Conservation (phyloP, 1,140 invertebrate species). For the Forficula auricularia region DNA sequence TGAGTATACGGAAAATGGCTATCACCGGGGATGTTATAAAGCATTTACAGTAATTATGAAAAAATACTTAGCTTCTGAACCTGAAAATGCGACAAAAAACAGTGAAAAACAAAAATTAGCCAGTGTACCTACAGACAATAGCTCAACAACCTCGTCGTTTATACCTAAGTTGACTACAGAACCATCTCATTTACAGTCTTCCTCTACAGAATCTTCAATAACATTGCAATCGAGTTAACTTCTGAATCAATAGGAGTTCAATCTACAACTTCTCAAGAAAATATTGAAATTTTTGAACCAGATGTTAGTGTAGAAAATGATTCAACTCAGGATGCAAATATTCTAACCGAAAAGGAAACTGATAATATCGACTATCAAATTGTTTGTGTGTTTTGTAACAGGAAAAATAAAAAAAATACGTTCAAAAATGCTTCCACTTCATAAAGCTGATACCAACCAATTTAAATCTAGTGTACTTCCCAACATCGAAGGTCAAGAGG, state of each 20-base stretch:
- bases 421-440: conserved; percentile 4
- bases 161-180: conserved; percentile 5
- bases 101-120: conserved; percentile 9
- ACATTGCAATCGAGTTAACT: background rate
- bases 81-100: conserved; percentile 4
- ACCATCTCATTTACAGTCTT: conserved; percentile 9
- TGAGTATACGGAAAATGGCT: too few species aligned
- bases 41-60: background rate
- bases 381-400: conserved; percentile 1
- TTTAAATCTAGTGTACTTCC: conserved; percentile 1
- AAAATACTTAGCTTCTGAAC: conserved; percentile 1
- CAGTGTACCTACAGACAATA: conserved; percentile 6
- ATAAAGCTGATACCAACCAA: background rate
- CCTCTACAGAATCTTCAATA: background rate
- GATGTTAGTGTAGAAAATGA: conserved; percentile 7
- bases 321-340: conserved; percentile 1
- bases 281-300: conserved; percentile 5
- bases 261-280: conserved; percentile 9
- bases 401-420: conserved; percentile 1
- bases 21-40: too few species aligned
- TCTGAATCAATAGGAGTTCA: conserved; percentile 10
- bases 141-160: conserved; percentile 4
- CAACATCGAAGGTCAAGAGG: conserved; percentile 2
- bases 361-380: background rate
- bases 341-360: too few species aligned